These are phyloP conservation scores for Calcarius lapponicus DNA, from an alignment of 2,797 vertebrate species.

Conservation along the genomic window DNA sequence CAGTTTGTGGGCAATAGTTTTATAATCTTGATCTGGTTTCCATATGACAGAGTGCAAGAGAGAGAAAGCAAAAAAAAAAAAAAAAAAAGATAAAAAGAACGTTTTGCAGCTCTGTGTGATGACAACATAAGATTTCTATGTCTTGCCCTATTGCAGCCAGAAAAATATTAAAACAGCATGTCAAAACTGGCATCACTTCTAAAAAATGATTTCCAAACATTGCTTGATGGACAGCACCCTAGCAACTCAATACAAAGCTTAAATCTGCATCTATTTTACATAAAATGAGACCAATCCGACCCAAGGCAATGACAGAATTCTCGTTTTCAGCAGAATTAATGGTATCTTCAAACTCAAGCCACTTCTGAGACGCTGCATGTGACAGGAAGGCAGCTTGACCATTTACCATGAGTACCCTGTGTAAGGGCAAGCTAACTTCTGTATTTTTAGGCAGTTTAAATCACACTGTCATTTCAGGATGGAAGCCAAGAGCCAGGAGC, in stretches of 20 bases:
- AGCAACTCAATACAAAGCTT: not conserved
- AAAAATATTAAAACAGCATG: constrained; percentile 59
- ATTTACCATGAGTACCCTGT: not conserved
- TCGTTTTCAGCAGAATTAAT: not conserved
- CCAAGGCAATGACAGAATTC: not conserved
- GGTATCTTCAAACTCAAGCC: not conserved
- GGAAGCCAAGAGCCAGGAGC: not conserved
- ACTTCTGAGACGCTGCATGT: not conserved
- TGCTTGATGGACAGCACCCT: constrained; percentile 33
- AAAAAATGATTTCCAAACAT: constrained; percentile 22
- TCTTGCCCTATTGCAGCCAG: constrained; percentile 62
- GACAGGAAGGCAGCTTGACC: not conserved
- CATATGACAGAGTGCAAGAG: constrained; percentile 60
- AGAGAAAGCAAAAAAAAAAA: constrained; percentile 26
- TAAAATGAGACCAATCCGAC: not conserved
- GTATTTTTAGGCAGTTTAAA: not conserved
- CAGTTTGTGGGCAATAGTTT: constrained; percentile 67
- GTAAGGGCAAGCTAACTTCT: not conserved
- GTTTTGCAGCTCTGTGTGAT: constrained; percentile 36
- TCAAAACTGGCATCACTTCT: constrained; percentile 48
- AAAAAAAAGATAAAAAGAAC: not conserved
- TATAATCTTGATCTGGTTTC: constrained; percentile 68
- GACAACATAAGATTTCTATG: constrained; percentile 56
- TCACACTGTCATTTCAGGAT: not conserved
- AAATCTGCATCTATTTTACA: constrained; percentile 14